Conservation (phyloP, 64 coral and sea anemone species). For the Orbicella faveolata region DNA sequence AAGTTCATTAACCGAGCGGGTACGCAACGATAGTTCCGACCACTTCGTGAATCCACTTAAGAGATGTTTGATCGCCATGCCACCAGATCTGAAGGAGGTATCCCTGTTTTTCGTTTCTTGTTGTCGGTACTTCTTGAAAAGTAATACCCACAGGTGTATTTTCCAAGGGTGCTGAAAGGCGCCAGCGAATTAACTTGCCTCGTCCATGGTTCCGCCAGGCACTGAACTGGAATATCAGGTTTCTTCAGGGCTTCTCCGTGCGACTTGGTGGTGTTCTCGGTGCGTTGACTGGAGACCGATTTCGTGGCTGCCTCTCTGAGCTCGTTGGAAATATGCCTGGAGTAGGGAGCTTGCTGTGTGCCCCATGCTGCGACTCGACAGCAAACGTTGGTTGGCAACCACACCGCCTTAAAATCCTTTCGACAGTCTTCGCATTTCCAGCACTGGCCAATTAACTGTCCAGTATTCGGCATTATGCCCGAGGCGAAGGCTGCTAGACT, state of each 20-base stretch:
- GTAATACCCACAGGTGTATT: slow-evolving; percentile 89
- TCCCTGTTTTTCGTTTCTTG: slow-evolving; percentile 92
- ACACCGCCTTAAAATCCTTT: slow-evolving; percentile 79
- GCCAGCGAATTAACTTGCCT: slow-evolving; percentile 70
- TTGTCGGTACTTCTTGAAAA: slow-evolving; percentile 90
- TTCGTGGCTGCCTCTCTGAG: slow-evolving; percentile 35
- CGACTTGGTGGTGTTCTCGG: not conserved
- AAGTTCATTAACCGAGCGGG: not conserved
- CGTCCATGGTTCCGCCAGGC: slow-evolving; percentile 51
- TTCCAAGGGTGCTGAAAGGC: slow-evolving; percentile 89
- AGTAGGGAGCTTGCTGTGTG: slow-evolving; percentile 41
- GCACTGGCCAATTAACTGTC: slow-evolving; percentile 69
- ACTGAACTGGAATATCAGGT: slow-evolving; percentile 44
- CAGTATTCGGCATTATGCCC: slow-evolving; percentile 84
- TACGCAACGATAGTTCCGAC: not conserved
- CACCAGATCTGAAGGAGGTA: slow-evolving; percentile 94
- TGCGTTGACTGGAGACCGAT: not conserved
- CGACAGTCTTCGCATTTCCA: slow-evolving; percentile 87
- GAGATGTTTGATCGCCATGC: slow-evolving; percentile 83
- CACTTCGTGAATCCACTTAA: not conserved
- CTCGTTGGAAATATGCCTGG: slow-evolving; percentile 25
- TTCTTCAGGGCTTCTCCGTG: not conserved
- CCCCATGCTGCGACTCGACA: slow-evolving; percentile 58
- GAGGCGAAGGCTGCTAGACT: not conserved
- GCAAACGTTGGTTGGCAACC: slow-evolving; percentile 93